Evolutionary conservation across 2,888 invertebrate species (phyloP).

Genomic region (Agapetus fuscipes): DNA sequence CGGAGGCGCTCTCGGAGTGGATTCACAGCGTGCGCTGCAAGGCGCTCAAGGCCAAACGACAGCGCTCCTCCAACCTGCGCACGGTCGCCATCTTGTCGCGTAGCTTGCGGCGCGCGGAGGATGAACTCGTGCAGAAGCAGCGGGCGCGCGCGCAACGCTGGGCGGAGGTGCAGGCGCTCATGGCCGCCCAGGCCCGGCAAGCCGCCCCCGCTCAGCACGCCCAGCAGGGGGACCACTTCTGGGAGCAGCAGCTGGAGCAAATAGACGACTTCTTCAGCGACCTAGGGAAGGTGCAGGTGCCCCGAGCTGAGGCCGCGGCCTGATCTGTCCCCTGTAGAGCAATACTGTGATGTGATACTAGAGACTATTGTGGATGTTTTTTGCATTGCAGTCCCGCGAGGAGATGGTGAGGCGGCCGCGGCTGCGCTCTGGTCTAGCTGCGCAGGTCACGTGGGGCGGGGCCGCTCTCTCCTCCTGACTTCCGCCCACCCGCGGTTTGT

Average conservation of each 20-base stretch:
- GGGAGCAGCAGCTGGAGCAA: conserved; percentile 53
- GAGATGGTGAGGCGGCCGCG: conserved; percentile 5
- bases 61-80: conserved; percentile 50
- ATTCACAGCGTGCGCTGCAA: conserved; percentile 54
- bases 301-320: conserved; percentile 6
- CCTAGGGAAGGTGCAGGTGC: conserved; percentile 40
- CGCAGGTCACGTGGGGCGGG: not conserved
- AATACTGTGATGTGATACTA: not conserved
- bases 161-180: conserved; percentile 45
- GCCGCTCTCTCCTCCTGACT: too few relatives aligned
- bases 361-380: conserved; percentile 6
- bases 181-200: conserved; percentile 39
- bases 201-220: conserved; percentile 25
- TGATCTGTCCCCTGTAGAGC: too few relatives aligned
- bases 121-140: conserved; percentile 51
- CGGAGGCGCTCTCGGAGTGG: conserved; percentile 51
- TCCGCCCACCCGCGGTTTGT: not conserved
- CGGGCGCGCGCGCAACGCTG: conserved; percentile 51
- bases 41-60: conserved; percentile 46
- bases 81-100: conserved; percentile 54
- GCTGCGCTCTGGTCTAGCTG: not conserved
- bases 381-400: conserved; percentile 17
- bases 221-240: conserved; percentile 24
- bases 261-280: conserved; percentile 57
- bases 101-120: conserved; percentile 49